Percentiles rank a stretch among this genome's conserved stretches.
Conservation (phyloP, 2,888 invertebrate genomes). For the Camponotus fellah region DNA sequence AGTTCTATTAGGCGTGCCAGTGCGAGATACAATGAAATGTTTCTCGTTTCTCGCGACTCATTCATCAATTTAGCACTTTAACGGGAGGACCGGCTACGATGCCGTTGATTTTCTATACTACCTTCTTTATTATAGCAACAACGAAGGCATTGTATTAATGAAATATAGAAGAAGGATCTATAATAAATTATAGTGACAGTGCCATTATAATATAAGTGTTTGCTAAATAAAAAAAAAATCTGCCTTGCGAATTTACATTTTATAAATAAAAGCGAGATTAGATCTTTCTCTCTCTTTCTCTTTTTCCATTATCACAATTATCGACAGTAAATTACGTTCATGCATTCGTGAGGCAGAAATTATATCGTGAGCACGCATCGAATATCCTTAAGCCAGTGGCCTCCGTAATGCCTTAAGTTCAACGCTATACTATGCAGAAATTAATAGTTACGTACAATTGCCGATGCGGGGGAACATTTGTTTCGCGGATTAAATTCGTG, state of each 20-base stretch:
- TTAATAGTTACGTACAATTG: constrained; percentile 22
- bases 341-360: constrained; percentile 40
- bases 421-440: constrained; percentile 34
- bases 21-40: constrained; percentile 76
- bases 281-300: neutral
- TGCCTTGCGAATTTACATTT: neutral
- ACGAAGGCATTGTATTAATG: constrained; percentile 8
- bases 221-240: neutral
- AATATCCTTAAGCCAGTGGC: constrained; percentile 20
- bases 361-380: constrained; percentile 48
- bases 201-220: neutral
- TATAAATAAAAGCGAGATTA: neutral
- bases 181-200: constrained; percentile 9
- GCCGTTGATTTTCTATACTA: constrained; percentile 66
- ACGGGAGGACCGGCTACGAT: constrained; percentile 63
- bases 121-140: constrained; percentile 16
- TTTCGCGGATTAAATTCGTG: constrained; percentile 74
- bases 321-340: constrained; percentile 34
- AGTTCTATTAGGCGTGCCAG: constrained; percentile 82
- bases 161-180: neutral
- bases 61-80: constrained; percentile 83
- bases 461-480: constrained; percentile 75
- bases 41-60: constrained; percentile 79
- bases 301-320: neutral
- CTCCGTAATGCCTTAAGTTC: constrained; percentile 13